A percentile compares a stretch with the other conserved stretches of the same genome.
These are phyloP conservation scores for Cotesia typhae DNA, from an alignment of 1,140 invertebrate species.

Conservation along the genomic window DNA sequence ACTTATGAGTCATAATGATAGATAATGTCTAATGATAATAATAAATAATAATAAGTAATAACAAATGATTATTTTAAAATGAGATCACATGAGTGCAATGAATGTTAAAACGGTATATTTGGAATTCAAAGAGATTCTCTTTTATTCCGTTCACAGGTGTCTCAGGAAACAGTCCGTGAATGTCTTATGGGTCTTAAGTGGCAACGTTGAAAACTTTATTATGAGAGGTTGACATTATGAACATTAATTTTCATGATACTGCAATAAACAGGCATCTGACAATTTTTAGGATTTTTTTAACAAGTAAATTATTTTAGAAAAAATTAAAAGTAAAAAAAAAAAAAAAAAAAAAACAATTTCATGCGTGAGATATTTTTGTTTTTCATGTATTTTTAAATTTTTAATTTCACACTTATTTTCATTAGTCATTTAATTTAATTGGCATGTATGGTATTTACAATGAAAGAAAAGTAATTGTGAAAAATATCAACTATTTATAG, in stretches of 20 bases:
- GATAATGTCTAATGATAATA: background rate
- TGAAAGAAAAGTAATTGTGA: slow-evolving; percentile 19
- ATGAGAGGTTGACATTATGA: background rate
- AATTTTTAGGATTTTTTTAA: too few species aligned
- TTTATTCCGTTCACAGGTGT: slow-evolving; percentile 40
- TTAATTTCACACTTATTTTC: slow-evolving; percentile 24
- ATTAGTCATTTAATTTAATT: slow-evolving; percentile 21
- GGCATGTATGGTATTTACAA: background rate
- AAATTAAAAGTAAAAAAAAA: background rate
- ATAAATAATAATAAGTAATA: background rate
- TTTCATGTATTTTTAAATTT: background rate
- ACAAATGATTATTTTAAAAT: background rate
- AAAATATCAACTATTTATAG: slow-evolving; percentile 1
- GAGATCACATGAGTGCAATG: background rate
- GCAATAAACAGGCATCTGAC: too few species aligned
- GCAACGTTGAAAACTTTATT: slow-evolving; percentile 32
- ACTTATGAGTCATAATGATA: background rate
- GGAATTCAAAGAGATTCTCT: background rate
- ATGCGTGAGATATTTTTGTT: background rate
- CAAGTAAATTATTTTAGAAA: background rate
- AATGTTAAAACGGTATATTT: slow-evolving; percentile 16
- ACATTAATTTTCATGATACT: background rate
- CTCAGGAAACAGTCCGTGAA: slow-evolving; percentile 41
- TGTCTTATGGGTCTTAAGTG: slow-evolving; percentile 40
- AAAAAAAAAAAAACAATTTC: background rate